These are phyloP conservation scores for Lepidochitona cinerea DNA, from an alignment of 2,888 invertebrate species.

Conservation along the genomic window DNA sequence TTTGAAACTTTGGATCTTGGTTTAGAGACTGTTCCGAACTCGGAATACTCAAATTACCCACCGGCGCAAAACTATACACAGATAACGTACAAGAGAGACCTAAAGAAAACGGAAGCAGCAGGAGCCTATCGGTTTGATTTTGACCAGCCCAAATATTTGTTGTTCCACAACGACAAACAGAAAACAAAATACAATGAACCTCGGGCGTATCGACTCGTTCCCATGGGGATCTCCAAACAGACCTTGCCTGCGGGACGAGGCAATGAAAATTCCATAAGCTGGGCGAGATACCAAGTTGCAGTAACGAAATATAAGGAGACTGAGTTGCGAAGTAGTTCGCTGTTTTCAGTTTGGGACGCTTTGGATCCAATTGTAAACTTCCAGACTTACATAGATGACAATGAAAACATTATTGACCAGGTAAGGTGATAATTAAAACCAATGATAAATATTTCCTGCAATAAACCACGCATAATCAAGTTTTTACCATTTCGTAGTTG, in stretches of 20 bases:
- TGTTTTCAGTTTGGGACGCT: constrained; percentile 49
- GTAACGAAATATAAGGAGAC: constrained; percentile 53
- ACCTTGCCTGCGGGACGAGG: constrained; percentile 14
- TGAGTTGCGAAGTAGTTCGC: constrained; percentile 48
- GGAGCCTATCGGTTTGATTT: constrained; percentile 50
- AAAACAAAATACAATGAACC: constrained; percentile 19
- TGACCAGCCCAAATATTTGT: constrained; percentile 50
- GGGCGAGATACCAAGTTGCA: constrained; percentile 44
- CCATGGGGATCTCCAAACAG: constrained; percentile 16
- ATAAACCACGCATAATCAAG: too few species aligned
- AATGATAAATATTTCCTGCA: too few species aligned
- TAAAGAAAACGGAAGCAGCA: constrained; percentile 41
- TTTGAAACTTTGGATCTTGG: constrained; percentile 55
- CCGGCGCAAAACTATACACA: constrained; percentile 24
- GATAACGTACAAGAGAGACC: constrained; percentile 31
- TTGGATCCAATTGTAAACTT: constrained; percentile 47
- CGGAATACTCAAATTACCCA: not conserved
- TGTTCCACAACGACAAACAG: constrained; percentile 35
- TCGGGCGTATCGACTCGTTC: constrained; percentile 20
- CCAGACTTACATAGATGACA: constrained; percentile 44
- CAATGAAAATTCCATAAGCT: constrained; percentile 11
- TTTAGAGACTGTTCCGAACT: constrained; percentile 11
- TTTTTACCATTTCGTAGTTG: too few species aligned
- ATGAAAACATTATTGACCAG: constrained; percentile 53
- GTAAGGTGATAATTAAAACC: constrained; percentile 40